Conservation (phyloP, 2,888 invertebrate genomes). For the Synergus umbraculus region DNA sequence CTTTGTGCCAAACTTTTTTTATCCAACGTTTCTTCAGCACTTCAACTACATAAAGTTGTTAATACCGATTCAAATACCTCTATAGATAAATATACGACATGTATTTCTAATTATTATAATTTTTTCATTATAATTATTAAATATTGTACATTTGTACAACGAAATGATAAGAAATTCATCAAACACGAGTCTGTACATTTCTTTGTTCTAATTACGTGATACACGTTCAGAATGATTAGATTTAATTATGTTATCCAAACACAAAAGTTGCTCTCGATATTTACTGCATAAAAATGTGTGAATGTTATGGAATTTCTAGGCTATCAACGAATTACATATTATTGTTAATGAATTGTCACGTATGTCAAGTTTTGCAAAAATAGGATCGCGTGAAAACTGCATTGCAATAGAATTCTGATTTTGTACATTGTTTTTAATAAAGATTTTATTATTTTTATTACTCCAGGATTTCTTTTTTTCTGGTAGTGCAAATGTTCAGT, state of each 20-base stretch:
- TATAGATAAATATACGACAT: not conserved
- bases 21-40: not conserved
- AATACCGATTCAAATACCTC: not conserved
- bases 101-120: too few relatives aligned
- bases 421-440: slow-evolving; percentile 65
- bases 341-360: too few relatives aligned
- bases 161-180: not conserved
- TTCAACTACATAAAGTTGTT: not conserved
- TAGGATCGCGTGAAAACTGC: slow-evolving; percentile 28
- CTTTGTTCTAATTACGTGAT: not conserved
- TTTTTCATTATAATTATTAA: too few relatives aligned
- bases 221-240: not conserved
- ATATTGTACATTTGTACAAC: not conserved
- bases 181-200: not conserved
- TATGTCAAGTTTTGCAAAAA: slow-evolving; percentile 4
- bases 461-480: not conserved
- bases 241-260: not conserved
- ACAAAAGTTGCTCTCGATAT: not conserved
- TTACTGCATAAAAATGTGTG: not conserved
- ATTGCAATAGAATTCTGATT: slow-evolving; percentile 46
- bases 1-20: not conserved
- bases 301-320: not conserved
- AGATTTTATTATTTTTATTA: slow-evolving; percentile 49
- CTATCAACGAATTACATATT: not conserved
- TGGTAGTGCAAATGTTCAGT: too few relatives aligned